Evolutionary conservation across 37 sponge, comb jelly and placozoan genomes (phyloP).

Genomic region (Aplysina aerophoba): DNA sequence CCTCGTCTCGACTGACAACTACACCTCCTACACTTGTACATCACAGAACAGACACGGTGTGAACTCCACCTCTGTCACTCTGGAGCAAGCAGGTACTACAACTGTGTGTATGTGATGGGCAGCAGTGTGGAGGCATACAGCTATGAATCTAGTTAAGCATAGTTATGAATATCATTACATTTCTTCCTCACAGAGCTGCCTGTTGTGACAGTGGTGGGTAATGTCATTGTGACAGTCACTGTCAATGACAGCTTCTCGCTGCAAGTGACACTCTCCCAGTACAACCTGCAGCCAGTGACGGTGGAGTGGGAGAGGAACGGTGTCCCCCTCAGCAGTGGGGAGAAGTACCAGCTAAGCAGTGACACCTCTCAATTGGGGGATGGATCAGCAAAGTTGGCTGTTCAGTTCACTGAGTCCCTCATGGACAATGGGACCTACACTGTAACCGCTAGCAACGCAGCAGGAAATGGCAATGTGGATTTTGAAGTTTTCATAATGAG

Average conservation of each 20-base stretch:
- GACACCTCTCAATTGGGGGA: background rate
- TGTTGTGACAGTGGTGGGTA: background rate
- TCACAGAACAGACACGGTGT: background rate
- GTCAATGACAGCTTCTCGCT: constrained; percentile 16
- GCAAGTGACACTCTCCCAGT: constrained; percentile 18
- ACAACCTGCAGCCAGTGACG: constrained; percentile 33
- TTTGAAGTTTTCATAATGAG: constrained; percentile 7
- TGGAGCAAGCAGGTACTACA: background rate
- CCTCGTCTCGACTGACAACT: background rate
- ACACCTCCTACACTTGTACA: constrained; percentile 29
- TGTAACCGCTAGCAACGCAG: constrained; percentile 30
- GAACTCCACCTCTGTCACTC: constrained; percentile 11
- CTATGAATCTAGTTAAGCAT: too few species aligned
- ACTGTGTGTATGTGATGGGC: background rate
- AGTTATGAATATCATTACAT: too few species aligned
- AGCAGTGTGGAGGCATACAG: too few species aligned
- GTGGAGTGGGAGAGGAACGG: constrained; percentile 31
- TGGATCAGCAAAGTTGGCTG: constrained; percentile 22
- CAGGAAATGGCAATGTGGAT: constrained; percentile 8
- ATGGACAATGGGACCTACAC: constrained; percentile 35
- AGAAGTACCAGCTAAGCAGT: constrained; percentile 11
- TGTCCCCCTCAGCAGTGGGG: background rate
- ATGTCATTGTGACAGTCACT: background rate
- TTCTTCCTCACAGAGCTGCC: background rate
- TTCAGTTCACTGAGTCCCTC: background rate